These are phyloP conservation scores for Bugulina stolonifera DNA, from an alignment of 2,888 invertebrate genomes.

Conservation along the genomic window DNA sequence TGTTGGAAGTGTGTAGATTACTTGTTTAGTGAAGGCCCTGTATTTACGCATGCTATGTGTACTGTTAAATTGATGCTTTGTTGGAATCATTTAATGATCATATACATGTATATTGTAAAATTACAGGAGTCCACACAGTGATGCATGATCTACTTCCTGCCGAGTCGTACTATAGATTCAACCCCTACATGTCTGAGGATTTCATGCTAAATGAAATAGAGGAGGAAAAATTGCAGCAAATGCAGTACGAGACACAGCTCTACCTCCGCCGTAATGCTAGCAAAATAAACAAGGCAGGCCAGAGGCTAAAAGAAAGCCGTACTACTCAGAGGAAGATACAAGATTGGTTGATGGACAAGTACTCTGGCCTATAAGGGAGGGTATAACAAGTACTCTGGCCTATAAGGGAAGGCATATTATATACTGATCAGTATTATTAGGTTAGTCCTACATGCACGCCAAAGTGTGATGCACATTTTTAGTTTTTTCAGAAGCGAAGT, in stretches of 20 bases:
- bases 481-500: too few relatives aligned
- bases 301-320: constrained; percentile 35
- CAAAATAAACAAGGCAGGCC: constrained; percentile 57
- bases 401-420: too few relatives aligned
- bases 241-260: constrained; percentile 70
- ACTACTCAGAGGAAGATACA: constrained; percentile 34
- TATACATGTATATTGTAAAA: too few relatives aligned
- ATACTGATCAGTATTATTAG: too few relatives aligned
- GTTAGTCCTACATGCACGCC: too few relatives aligned
- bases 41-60: too few relatives aligned
- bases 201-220: constrained; percentile 74
- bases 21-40: too few relatives aligned
- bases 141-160: constrained; percentile 56
- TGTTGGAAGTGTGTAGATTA: too few relatives aligned
- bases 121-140: constrained; percentile 60
- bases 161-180: constrained; percentile 74
- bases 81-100: too few relatives aligned
- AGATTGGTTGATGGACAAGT: constrained; percentile 32
- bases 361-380: not conserved
- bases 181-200: constrained; percentile 77
- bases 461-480: too few relatives aligned
- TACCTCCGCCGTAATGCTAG: constrained; percentile 75
- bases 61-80: too few relatives aligned
- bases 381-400: constrained; percentile 16
- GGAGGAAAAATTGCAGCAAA: constrained; percentile 64